Evolutionary conservation across 2,113 vertebrate species (phyloP).

Genomic region (Psilopsiagon aymara): DNA sequence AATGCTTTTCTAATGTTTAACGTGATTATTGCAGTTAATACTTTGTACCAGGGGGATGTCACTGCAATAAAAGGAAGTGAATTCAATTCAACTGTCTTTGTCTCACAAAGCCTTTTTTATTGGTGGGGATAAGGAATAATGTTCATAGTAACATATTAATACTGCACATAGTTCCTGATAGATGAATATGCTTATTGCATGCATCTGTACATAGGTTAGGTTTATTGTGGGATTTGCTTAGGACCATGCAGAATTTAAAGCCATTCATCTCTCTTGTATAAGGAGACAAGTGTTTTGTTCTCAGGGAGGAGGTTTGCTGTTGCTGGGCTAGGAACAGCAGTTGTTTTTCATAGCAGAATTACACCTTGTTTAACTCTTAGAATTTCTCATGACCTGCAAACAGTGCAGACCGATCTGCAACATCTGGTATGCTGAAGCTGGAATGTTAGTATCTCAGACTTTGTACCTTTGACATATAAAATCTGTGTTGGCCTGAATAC

Average conservation of each 20-base stretch:
- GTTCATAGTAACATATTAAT: not conserved
- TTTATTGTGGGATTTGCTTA: not conserved
- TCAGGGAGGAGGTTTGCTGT: fast-evolving
- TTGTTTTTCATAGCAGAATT: fast-evolving
- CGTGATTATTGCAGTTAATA: slow-evolving; percentile 90
- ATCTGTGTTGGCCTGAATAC: not conserved
- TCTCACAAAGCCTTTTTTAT: slow-evolving; percentile 2
- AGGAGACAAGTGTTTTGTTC: not conserved
- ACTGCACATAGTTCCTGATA: not conserved
- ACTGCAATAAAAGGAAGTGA: slow-evolving; percentile 83
- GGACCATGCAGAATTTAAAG: not conserved
- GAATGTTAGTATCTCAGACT: not conserved
- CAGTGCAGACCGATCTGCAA: not conserved
- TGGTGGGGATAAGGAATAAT: not conserved
- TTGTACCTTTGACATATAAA: not conserved
- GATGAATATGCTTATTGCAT: not conserved
- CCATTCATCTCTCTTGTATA: not conserved
- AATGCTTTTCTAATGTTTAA: slow-evolving; percentile 96
- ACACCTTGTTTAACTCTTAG: not conserved
- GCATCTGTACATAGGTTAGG: not conserved
- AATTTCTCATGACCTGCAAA: not conserved
- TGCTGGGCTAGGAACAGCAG: not conserved
- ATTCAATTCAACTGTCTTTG: slow-evolving; percentile 67
- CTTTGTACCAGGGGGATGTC: slow-evolving; percentile 87
- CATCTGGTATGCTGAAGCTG: not conserved